These are phyloP conservation scores for Halesus radiatus DNA, from an alignment of 1,140 invertebrate species.

Conservation along the genomic window DNA sequence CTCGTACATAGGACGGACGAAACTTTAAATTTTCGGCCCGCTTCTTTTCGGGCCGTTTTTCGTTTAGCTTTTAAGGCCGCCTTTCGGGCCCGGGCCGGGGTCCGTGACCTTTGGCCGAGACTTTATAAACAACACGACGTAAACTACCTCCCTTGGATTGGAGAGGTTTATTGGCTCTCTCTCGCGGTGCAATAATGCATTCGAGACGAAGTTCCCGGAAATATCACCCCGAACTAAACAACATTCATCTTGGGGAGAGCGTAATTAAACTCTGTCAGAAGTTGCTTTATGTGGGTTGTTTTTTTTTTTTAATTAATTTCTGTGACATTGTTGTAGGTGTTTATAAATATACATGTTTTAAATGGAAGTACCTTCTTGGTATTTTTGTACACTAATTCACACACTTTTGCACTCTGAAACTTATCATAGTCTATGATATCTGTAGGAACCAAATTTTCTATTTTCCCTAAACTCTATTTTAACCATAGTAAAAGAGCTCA, in stretches of 20 bases:
- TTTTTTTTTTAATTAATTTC: neutral
- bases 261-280: constrained; percentile 4
- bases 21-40: neutral
- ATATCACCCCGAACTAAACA: constrained; percentile 3
- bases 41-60: too few species aligned
- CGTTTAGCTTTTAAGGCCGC: too few species aligned
- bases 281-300: neutral
- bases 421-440: too few species aligned
- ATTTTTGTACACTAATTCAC: too few species aligned
- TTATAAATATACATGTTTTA: neutral
- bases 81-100: constrained; percentile 1
- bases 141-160: constrained; percentile 39
- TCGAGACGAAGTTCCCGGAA: constrained; percentile 19
- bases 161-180: constrained; percentile 26
- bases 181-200: constrained; percentile 14
- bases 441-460: too few species aligned
- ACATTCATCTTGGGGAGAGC: neutral
- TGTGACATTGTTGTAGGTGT: neutral
- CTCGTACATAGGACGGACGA: neutral
- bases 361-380: too few species aligned
- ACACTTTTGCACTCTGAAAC: too few species aligned
- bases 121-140: constrained; percentile 39
- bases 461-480: too few species aligned
- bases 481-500: too few species aligned
- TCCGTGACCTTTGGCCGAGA: constrained; percentile 52